Evolutionary conservation across 2,113 vertebrate genomes (phyloP), one percentile per base, ranked within the genome.

Genomic region (Oncorhynchus clarkii): DNA sequence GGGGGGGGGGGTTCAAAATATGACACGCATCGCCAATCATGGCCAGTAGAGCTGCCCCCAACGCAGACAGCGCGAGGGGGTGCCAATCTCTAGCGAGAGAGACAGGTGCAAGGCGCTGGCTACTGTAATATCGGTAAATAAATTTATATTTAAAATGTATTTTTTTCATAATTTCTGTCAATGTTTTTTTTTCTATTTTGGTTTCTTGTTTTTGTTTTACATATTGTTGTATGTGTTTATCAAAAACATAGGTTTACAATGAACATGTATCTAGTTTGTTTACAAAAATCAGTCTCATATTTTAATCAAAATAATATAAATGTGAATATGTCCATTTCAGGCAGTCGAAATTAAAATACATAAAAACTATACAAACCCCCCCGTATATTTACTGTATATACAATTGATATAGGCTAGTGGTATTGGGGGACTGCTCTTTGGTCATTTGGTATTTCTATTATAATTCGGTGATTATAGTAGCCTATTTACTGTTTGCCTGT

Each of bases 21-120:
- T 89, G 85, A 87, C 92, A 89, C 81, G 89, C 91, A 88, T 92
- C 86, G 82, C 75, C 88, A 59, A 87, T 73, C 65, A 74, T 75
- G 79, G 67, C 73, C 72, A 77, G 74, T 75, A 67, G 57, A 70
- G 72, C 4, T 83, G 84, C 71, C 76, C 71, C 76, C 76, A 72
- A 77, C 18, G 68, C 67, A 51, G 79, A 78, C 80, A 74, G 86
- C 80, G 81, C 79, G 80, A 80, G 84, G 86, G 77, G 90, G 87
- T 79, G 87, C 76, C 83, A 78, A 84, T 83, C 81, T 87, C 76
- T 70, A 83, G 82, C 82, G 70, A 81, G 80, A 82, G 85, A 89
- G 86, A 89, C 90, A 91, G 90, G 88, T 90, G 91, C 90, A 89
- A 60, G 78, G 84, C 85, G 85, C 81, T 76, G 82, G 80, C 74